These are phyloP conservation scores for Stercorarius parasiticus DNA, from an alignment of 2,113 vertebrate genomes.

Conservation along the genomic window DNA sequence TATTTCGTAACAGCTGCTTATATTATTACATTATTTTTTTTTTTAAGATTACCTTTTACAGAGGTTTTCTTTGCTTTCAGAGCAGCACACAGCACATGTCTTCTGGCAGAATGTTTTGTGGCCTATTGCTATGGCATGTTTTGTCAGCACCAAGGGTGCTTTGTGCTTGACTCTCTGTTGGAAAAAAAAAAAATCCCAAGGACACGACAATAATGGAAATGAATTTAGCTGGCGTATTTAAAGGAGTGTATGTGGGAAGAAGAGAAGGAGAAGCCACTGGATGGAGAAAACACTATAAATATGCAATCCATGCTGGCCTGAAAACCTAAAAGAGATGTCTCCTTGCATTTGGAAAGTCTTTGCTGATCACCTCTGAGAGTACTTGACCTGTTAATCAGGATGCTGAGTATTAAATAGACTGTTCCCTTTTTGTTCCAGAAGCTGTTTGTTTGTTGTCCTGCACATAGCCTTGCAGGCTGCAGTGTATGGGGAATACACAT, in stretches of 20 bases:
- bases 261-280: background rate
- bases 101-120: background rate
- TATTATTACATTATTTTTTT: background rate
- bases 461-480: conserved; percentile 82
- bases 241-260: background rate
- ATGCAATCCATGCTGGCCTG: conserved; percentile 24
- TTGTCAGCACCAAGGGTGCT: background rate
- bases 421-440: conserved; percentile 73
- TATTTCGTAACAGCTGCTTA: background rate
- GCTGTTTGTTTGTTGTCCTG: conserved; percentile 81
- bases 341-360: conserved; percentile 18
- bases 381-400: conserved; percentile 11
- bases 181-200: background rate
- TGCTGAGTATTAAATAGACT: background rate
- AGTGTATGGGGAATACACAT: conserved; percentile 88
- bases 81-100: background rate
- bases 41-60: background rate
- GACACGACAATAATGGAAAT: background rate
- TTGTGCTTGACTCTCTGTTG: background rate
- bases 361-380: background rate
- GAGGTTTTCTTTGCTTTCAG: background rate
- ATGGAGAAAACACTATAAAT: conserved; percentile 26
- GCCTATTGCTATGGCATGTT: background rate
- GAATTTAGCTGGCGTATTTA: conserved; percentile 7
- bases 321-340: conserved; percentile 49